Conservation (phyloP, 2,888 invertebrate species). For the Epinotia nisella region DNA sequence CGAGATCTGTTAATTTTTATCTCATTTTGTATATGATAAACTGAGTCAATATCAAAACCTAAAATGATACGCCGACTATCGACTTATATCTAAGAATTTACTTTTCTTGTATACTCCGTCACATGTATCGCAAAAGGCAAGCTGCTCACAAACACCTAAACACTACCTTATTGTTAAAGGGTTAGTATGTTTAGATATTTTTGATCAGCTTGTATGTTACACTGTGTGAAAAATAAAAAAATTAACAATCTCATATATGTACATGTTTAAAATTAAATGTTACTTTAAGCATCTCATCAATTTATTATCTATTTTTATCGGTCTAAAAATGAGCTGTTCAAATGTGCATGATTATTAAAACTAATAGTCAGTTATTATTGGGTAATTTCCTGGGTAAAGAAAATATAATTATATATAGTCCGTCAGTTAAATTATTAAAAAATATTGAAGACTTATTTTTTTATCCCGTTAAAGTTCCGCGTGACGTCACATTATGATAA, state of each 20-base stretch:
- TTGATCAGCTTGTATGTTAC: not conserved
- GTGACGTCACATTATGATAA: no score
- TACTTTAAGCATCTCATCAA: not conserved
- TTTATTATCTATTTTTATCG: not conserved
- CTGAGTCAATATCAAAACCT: no score
- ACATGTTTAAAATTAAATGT: no score
- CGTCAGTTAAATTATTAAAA: no score
- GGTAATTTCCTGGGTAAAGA: no score
- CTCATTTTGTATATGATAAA: no score
- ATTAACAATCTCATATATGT: no score
- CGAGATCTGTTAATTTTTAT: no score
- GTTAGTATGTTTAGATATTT: not conserved
- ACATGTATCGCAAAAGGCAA: not conserved
- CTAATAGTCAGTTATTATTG: not conserved
- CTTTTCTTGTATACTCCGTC: not conserved
- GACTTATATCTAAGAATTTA: not conserved
- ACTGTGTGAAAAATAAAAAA: no score
- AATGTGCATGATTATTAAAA: not conserved
- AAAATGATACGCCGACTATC: not conserved
- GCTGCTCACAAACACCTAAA: not conserved
- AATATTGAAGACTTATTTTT: no score
- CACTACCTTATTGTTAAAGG: not conserved
- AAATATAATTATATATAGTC: no score
- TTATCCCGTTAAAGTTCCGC: no score
- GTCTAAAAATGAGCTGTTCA: not conserved